phyloP scores from a whole-genome alignment of 2,888 invertebrate genomes.

The Ashinkailepas kermadecensis region DNA sequence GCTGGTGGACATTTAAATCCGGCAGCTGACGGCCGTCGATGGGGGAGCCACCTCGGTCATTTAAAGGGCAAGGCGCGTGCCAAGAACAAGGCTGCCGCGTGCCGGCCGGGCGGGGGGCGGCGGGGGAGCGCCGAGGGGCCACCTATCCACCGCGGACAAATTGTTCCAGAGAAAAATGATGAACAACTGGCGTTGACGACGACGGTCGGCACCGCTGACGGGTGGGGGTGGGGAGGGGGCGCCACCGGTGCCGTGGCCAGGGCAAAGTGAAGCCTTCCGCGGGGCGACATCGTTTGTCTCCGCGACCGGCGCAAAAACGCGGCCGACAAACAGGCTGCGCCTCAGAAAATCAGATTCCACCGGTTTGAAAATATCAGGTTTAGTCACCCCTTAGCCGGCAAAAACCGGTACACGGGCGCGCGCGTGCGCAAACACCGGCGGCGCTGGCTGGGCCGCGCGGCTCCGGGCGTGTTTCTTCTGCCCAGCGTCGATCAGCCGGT shows the following conservation, averaged over 20 bases:
- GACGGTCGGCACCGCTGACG: not conserved
- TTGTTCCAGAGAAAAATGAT: slow-evolving; percentile 12
- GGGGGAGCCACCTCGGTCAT: not conserved
- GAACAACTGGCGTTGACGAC: not conserved
- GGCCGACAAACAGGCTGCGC: not conserved
- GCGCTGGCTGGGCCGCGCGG: not conserved
- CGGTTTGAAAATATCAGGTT: not conserved
- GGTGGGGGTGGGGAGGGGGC: too few species aligned
- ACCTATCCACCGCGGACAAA: not conserved
- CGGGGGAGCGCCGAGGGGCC: not conserved
- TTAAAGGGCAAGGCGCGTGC: slow-evolving; percentile 15
- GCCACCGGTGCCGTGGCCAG: not conserved
- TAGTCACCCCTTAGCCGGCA: not conserved
- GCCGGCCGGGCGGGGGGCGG: not conserved
- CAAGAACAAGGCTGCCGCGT: not conserved
- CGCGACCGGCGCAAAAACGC: not conserved
- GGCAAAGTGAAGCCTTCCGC: not conserved
- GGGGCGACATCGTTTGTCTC: not conserved
- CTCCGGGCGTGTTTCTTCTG: not conserved
- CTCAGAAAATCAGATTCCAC: not conserved
- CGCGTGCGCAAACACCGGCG: not conserved
- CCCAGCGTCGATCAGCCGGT: not conserved
- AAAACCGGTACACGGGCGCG: not conserved
- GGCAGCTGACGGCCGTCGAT: not conserved
- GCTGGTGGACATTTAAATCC: slow-evolving; percentile 19